phyloP scores from a whole-genome alignment of 2,888 invertebrate genomes.

The Vannuccia rotundouncinata region DNA sequence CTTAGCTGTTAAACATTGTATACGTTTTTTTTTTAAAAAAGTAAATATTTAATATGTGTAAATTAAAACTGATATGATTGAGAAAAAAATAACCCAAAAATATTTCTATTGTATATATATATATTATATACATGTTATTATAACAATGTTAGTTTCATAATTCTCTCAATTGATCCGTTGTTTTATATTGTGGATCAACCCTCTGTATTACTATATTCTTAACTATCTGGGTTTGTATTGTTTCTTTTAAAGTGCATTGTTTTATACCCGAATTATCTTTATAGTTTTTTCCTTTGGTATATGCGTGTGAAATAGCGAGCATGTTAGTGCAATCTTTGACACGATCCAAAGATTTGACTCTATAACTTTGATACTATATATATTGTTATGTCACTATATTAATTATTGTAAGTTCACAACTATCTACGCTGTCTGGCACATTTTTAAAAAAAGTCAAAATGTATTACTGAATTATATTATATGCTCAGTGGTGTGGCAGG shows the following conservation, averaged over 20 bases:
- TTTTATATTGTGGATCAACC: background rate
- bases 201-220: background rate
- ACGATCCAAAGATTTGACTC: no score
- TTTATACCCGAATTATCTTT: background rate
- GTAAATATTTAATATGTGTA: background rate
- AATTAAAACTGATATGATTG: background rate
- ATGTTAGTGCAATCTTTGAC: no score
- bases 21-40: conserved; percentile 11
- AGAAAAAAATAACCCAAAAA: background rate
- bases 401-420: no score
- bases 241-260: conserved; percentile 23
- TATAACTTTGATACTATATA: no score
- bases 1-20: conserved; percentile 2
- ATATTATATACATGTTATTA: background rate
- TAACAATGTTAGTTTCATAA: background rate
- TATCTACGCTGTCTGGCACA: no score
- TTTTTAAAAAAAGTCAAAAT: no score
- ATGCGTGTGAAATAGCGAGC: background rate
- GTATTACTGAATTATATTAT: no score
- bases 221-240: background rate
- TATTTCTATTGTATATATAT: background rate
- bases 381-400: no score
- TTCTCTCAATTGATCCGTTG: background rate
- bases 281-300: background rate
- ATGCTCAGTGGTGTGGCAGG: no score